Evolutionary conservation across 1,140 invertebrate species (phyloP).

Genomic region (Zaprionus tsacasi): DNA sequence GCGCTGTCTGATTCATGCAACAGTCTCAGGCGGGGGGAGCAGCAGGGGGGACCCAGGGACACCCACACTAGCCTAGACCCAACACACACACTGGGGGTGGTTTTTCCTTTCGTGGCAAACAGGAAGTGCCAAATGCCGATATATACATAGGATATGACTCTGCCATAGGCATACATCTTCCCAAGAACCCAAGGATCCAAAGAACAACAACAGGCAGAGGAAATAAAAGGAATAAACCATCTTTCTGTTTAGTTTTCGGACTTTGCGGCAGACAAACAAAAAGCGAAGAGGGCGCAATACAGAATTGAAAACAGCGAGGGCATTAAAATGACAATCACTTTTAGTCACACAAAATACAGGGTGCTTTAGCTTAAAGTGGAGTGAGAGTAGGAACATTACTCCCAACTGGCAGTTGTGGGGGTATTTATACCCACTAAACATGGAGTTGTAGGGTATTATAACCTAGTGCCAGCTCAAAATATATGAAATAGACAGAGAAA

Average conservation of each 20-base stretch:
- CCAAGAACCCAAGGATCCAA: constrained; percentile 11
- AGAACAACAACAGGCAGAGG: constrained; percentile 46
- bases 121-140: constrained; percentile 81
- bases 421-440: too few species aligned
- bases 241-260: constrained; percentile 80
- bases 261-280: constrained; percentile 50
- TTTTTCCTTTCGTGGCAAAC: constrained; percentile 59
- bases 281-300: constrained; percentile 56
- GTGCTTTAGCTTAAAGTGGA: not conserved
- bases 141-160: constrained; percentile 44
- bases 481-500: too few species aligned
- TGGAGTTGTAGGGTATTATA: too few species aligned
- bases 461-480: too few species aligned
- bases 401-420: too few species aligned
- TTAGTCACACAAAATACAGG: constrained; percentile 44
- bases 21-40: constrained; percentile 50
- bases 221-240: not conserved
- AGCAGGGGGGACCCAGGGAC: constrained; percentile 3
- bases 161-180: constrained; percentile 57
- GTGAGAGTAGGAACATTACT: too few species aligned
- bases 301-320: constrained; percentile 70
- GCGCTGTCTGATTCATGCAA: constrained; percentile 80
- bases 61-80: constrained; percentile 27
- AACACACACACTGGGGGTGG: constrained; percentile 52
- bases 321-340: constrained; percentile 83